Evolutionary conservation across 2,797 vertebrate species (phyloP).

Genomic region (Synanceia verrucosa): DNA sequence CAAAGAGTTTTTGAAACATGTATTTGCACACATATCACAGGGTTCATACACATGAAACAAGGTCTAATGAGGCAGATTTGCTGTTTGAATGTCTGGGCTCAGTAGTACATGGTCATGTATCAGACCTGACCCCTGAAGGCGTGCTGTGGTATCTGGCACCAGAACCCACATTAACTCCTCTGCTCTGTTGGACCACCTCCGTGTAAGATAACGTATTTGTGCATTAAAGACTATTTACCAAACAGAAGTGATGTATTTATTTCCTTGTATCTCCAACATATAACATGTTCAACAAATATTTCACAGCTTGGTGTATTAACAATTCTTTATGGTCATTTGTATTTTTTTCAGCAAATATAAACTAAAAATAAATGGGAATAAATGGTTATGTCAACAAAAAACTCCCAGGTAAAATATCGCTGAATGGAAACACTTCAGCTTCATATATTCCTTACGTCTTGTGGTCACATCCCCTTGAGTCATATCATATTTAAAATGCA

Average conservation of each 20-base stretch:
- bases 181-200: too few relatives aligned
- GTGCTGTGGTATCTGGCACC: too few relatives aligned
- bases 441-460: constrained; percentile 26
- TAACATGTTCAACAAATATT: not conserved
- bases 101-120: too few relatives aligned
- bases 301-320: too few relatives aligned
- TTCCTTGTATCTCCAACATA: not conserved
- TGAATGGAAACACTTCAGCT: constrained; percentile 22
- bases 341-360: not conserved
- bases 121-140: too few relatives aligned
- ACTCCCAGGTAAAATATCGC: not conserved
- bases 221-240: too few relatives aligned
- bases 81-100: constrained; percentile 31
- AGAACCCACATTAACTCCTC: too few relatives aligned
- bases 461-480: constrained; percentile 24
- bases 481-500: constrained; percentile 41
- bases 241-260: not conserved
- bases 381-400: not conserved
- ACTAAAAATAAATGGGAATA: not conserved
- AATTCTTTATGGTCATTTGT: not conserved
- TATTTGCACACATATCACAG: too few relatives aligned
- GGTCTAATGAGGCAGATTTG: too few relatives aligned
- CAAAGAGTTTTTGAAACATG: too few relatives aligned
- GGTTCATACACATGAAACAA: constrained; percentile 1
- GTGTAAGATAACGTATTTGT: not conserved